phyloP scores from a whole-genome alignment of 2,113 vertebrate genomes.

The Tachysurus vachellii region DNA sequence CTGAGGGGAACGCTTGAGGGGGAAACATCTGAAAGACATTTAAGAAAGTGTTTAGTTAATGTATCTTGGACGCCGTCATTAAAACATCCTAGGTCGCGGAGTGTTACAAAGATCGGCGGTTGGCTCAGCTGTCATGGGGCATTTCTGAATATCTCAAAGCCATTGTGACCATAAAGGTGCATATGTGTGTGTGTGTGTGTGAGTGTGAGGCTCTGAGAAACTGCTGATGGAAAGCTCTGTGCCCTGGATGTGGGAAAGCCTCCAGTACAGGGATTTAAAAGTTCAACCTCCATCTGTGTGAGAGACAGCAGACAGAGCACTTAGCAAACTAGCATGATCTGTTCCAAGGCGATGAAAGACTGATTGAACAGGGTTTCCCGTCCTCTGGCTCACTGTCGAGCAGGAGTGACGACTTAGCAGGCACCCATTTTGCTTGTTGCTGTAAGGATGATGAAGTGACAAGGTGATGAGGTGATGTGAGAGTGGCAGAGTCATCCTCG shows the following conservation, averaged over 20 bases:
- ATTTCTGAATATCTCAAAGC: slow-evolving; percentile 60
- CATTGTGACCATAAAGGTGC: slow-evolving; percentile 36
- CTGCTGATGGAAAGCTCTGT: slow-evolving; percentile 71
- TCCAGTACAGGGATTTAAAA: slow-evolving; percentile 68
- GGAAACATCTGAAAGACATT: slow-evolving; percentile 73
- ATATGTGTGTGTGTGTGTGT: slow-evolving; percentile 23
- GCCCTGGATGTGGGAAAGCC: slow-evolving; percentile 62
- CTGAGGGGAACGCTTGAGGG: slow-evolving; percentile 14
- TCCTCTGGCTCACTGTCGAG: slow-evolving; percentile 43
- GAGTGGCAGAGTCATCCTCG: slow-evolving; percentile 53
- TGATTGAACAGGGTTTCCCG: slow-evolving; percentile 53
- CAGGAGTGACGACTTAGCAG: not conserved
- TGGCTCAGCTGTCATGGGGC: slow-evolving; percentile 66
- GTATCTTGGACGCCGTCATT: slow-evolving; percentile 66
- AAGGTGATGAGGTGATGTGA: slow-evolving; percentile 54
- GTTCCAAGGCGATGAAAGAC: slow-evolving; percentile 71
- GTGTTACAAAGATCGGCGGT: slow-evolving; percentile 59
- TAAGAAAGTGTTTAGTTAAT: slow-evolving; percentile 63
- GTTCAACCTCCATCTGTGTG: slow-evolving; percentile 72
- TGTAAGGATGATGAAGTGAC: slow-evolving; percentile 54
- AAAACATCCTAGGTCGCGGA: slow-evolving; percentile 65
- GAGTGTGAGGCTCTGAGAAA: slow-evolving; percentile 30
- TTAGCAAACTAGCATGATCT: slow-evolving; percentile 75
- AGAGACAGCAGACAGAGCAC: slow-evolving; percentile 65
- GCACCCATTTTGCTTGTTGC: slow-evolving; percentile 46